Evolutionary conservation across 1,140 invertebrate genomes (phyloP), one percentile per base, ranked within the genome.

Genomic region (Trichonephila clavata): DNA sequence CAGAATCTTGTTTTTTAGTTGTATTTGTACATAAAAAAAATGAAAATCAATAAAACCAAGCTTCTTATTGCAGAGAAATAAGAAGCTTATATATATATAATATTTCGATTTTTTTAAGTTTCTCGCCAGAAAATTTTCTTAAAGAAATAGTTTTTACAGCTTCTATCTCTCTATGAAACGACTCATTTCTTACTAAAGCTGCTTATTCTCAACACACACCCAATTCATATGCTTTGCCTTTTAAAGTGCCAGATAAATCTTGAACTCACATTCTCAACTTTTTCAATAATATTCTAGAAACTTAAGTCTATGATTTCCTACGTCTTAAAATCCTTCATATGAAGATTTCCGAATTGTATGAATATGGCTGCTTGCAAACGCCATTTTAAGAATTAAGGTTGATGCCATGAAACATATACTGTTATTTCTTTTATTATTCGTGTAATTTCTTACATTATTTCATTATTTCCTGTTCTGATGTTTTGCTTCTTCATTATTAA

Each of bases 61-160:
- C 71, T 77, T 32, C 27, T 39, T 39, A 32, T 39, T 77, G 16
- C 14, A 77, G 32, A 32, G 71, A 77, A 39, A 32, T 77, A 39
- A 77, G 71, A 77, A 77, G 71, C 71, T 77, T 77, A n/a, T n/a
- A n/a, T n/a, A n/a, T n/a, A n/a, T n/a, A n/a, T n/a, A 77, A 77
- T 32, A 39, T 18, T 39, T 39, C 27, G 71, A 27, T 32, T 77
- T 77, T 77, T 32, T 39, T 16, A 24, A 77, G 32, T 27, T 39
- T 77, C 71, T 77, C 32, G 32, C 61, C 14, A 77, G 27, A 32
- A 68, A 77, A 77, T 77, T 39, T 27, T 77, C 71, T 32, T 27
- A 39, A 77, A 39, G 18, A 50, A 50, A 50, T 50, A 68, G 21
- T 68, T 68, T 24, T 24, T 24, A 65, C 32, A 18, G 14, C 71